phyloP scores from a whole-genome alignment of 2,113 vertebrate genomes.

The Struthio camelus region DNA sequence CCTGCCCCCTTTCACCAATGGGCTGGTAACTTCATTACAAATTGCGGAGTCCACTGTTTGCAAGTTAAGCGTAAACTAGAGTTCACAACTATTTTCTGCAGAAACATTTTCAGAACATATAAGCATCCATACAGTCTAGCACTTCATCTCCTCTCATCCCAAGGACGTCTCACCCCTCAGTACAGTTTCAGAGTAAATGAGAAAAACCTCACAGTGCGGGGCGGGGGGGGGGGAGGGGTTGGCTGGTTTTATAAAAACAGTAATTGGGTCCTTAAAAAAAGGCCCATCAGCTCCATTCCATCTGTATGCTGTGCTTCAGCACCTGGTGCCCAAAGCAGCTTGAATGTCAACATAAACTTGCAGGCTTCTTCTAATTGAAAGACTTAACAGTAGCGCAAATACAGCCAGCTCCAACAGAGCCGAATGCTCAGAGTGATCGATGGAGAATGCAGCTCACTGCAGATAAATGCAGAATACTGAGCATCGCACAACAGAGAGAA shows the following conservation, averaged over 20 bases:
- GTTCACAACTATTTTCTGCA: neutral
- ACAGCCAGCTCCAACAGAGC: slow-evolving; percentile 4
- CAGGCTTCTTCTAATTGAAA: slow-evolving; percentile 46
- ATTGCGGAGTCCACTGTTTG: neutral
- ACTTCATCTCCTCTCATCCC: neutral
- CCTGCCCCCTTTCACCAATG: slow-evolving; percentile 5
- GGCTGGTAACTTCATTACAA: neutral
- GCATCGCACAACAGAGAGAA: neutral
- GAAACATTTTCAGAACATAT: neutral
- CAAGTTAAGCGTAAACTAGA: neutral
- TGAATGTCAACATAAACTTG: slow-evolving; percentile 42
- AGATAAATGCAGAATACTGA: slow-evolving; percentile 5
- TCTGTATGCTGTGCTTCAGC: neutral
- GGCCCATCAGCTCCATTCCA: neutral
- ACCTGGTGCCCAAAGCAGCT: neutral
- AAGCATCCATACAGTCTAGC: neutral
- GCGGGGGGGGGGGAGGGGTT: neutral
- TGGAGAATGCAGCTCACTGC: neutral
- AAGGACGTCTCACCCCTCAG: neutral
- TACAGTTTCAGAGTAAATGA: neutral
- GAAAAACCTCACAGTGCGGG: neutral
- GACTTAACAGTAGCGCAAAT: neutral
- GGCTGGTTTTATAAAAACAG: neutral
- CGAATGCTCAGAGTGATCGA: neutral
- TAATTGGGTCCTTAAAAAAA: neutral